Percentiles rank a stretch among this genome's conserved stretches.
phyloP scores from a whole-genome alignment of 1,140 invertebrate genomes.

The Orchestia grillus region DNA sequence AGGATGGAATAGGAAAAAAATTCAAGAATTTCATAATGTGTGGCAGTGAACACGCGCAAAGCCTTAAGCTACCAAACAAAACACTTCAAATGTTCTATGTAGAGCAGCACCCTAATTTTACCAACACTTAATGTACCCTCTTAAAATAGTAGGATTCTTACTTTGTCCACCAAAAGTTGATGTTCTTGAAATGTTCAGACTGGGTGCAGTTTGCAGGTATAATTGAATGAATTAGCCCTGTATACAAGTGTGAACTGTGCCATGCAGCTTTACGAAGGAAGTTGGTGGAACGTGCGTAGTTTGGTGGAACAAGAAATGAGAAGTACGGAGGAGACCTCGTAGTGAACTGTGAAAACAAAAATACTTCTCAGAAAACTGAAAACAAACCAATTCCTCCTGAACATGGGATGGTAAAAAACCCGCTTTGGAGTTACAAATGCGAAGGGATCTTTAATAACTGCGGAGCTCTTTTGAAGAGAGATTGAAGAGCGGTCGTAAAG shows the following conservation, averaged over 20 bases:
- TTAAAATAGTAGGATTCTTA: neutral
- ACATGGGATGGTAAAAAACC: neutral
- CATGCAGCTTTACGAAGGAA: too few species aligned
- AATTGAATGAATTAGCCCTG: neutral
- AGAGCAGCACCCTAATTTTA: neutral
- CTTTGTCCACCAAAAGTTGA: neutral
- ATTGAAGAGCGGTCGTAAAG: conserved; percentile 44
- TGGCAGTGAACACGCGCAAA: too few species aligned
- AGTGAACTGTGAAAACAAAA: neutral
- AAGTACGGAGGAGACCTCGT: too few species aligned
- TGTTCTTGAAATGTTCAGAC: neutral
- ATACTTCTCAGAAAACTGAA: neutral
- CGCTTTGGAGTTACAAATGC: neutral
- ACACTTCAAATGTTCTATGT: too few species aligned
- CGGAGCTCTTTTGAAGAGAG: neutral
- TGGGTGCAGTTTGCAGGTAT: neutral
- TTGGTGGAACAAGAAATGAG: too few species aligned
- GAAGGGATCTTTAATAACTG: neutral
- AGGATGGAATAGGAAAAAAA: too few species aligned
- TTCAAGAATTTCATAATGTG: too few species aligned
- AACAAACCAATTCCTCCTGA: neutral
- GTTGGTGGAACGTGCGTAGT: too few species aligned
- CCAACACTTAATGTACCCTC: neutral
- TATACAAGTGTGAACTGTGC: neutral
- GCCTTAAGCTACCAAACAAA: too few species aligned